phyloP scores from a whole-genome alignment of 1,140 invertebrate species.

The Heliconius nattereri region DNA sequence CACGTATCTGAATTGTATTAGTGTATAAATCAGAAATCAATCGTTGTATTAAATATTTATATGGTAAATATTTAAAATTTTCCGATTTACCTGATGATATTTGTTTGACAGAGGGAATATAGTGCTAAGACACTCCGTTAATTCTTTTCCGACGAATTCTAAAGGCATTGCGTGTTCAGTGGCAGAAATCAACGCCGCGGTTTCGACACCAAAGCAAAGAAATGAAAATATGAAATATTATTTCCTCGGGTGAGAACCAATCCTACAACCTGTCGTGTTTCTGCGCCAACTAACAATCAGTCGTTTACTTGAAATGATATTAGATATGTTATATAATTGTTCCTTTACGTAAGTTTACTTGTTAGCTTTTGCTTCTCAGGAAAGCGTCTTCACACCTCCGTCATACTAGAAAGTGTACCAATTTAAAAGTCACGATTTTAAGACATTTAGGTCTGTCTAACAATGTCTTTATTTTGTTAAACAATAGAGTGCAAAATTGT shows the following conservation, averaged over 20 bases:
- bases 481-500: constrained; percentile 50
- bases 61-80: constrained; percentile 21
- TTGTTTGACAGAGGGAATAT: neutral
- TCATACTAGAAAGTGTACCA: constrained; percentile 57
- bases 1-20: constrained; percentile 43
- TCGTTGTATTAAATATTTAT: constrained; percentile 39
- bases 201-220: too few relatives aligned
- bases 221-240: too few relatives aligned
- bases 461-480: constrained; percentile 33
- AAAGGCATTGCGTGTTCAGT: too few relatives aligned
- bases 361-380: constrained; percentile 23
- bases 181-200: too few relatives aligned
- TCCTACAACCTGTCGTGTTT: too few relatives aligned
- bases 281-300: too few relatives aligned
- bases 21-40: constrained; percentile 39
- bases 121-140: too few relatives aligned
- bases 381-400: constrained; percentile 41
- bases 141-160: too few relatives aligned
- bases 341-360: neutral
- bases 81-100: constrained; percentile 9
- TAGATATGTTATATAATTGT: neutral
- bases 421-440: constrained; percentile 55
- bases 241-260: too few relatives aligned
- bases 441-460: constrained; percentile 30
- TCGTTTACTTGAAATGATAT: neutral